Percentiles rank a stretch among this genome's conserved stretches.
Conservation (phyloP, 2,113 vertebrate genomes). For the Maccullochella peelii region DNA sequence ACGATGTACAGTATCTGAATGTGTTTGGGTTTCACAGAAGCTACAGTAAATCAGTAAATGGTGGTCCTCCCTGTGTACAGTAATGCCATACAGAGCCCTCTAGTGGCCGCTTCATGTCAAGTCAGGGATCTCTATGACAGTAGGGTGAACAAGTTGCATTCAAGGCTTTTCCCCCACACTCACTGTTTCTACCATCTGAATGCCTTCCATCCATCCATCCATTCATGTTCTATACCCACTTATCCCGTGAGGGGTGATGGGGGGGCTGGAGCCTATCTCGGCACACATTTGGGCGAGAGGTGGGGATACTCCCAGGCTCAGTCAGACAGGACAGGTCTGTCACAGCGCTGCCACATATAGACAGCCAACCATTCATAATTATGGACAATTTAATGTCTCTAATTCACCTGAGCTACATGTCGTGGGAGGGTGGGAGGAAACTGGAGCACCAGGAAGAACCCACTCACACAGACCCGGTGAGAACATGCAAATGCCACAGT, state of each 20-base stretch:
- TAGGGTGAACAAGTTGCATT: neutral
- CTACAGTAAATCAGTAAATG: neutral
- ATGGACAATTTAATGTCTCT: neutral
- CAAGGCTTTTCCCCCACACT: neutral
- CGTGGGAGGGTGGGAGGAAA: no score
- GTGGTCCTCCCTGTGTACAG: neutral
- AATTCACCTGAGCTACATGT: neutral
- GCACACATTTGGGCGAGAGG: no score
- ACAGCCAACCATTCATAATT: no score
- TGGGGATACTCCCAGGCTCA: neutral
- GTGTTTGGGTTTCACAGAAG: neutral
- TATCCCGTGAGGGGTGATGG: neutral
- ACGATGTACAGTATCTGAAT: neutral
- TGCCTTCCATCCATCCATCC: neutral
- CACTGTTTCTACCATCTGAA: neutral
- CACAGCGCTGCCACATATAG: no score
- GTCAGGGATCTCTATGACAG: neutral
- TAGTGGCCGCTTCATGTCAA: neutral
- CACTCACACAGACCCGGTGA: no score
- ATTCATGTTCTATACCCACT: neutral
- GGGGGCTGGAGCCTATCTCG: neutral
- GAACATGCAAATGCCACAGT: no score
- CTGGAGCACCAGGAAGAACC: no score
- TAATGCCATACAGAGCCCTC: constrained; percentile 2
- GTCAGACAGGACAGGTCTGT: neutral